Evolutionary conservation across 30 jellyfish, hydroid and myxozoan species (phyloP).

Genomic region (Sanderia malayensis): DNA sequence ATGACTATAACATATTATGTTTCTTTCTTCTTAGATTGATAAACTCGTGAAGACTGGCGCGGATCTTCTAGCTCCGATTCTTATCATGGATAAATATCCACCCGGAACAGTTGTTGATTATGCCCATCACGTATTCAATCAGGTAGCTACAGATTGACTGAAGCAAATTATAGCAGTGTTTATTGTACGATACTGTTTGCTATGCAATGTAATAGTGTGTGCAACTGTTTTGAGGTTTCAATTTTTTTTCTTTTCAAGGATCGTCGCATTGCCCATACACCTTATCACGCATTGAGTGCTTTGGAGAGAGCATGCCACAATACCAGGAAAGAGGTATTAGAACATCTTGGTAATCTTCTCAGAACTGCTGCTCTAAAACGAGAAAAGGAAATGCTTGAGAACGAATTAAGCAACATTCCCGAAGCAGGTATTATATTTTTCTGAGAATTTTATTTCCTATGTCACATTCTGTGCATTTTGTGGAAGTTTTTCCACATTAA

Average conservation of each 20-base stretch:
- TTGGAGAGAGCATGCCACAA: constrained; percentile 86
- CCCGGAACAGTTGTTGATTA: constrained; percentile 93
- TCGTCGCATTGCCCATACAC: constrained; percentile 92
- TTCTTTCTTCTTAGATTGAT: constrained; percentile 67
- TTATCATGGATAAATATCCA: constrained; percentile 58
- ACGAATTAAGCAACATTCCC: constrained; percentile 32
- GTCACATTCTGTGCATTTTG: too few relatives aligned
- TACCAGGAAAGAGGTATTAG: constrained; percentile 65
- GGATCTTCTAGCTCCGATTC: constrained; percentile 80
- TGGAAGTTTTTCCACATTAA: too few relatives aligned
- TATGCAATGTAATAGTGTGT: too few relatives aligned
- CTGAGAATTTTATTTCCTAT: too few relatives aligned
- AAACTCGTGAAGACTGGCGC: constrained; percentile 77
- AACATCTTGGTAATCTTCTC: constrained; percentile 62
- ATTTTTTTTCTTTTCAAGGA: constrained; percentile 51
- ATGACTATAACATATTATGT: too few relatives aligned
- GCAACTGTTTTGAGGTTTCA: too few relatives aligned
- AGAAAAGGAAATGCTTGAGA: constrained; percentile 55
- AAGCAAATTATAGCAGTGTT: too few relatives aligned
- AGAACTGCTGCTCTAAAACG: constrained; percentile 78
- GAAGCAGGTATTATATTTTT: too few relatives aligned
- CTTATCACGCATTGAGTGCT: constrained; percentile 86
- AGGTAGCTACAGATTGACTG: too few relatives aligned
- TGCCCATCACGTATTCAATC: constrained; percentile 80
- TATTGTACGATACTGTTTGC: too few relatives aligned